phyloP scores from a whole-genome alignment of 2,113 vertebrate genomes.

The Philantomba maxwellii region DNA sequence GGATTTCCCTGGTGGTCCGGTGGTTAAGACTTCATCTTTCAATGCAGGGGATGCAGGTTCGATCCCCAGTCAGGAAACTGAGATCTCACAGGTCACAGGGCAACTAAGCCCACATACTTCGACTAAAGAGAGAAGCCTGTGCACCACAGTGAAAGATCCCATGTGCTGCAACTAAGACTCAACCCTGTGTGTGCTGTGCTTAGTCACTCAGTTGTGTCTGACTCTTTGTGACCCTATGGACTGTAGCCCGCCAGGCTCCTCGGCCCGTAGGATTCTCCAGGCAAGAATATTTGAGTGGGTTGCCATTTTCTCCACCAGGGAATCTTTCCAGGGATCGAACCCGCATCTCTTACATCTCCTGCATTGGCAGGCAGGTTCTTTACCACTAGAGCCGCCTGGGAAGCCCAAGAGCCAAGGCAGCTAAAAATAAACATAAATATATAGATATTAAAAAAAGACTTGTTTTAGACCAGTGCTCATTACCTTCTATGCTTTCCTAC shows the following conservation, averaged over 20 bases:
- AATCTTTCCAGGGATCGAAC: not conserved
- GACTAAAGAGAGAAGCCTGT: not conserved
- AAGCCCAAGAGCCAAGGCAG: not conserved
- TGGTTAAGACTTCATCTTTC: no score
- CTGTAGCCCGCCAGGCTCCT: not conserved
- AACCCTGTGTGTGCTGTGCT: not conserved
- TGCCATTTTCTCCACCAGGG: not conserved
- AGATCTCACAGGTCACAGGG: not conserved
- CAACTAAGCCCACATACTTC: not conserved
- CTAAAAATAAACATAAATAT: not conserved
- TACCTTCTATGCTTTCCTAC: not conserved
- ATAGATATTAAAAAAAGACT: not conserved
- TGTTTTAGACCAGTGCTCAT: not conserved
- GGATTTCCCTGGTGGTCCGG: no score
- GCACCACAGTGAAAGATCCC: not conserved
- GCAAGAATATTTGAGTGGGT: not conserved
- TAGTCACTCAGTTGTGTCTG: not conserved
- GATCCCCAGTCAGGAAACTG: not conserved
- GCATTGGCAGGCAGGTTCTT: not conserved
- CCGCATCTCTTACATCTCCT: not conserved
- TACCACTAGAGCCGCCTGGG: not conserved
- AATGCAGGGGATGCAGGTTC: not conserved
- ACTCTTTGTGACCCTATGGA: not conserved
- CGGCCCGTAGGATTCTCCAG: not conserved
- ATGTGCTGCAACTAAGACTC: not conserved